Base-by-base conservation (phyloP, 2,888 invertebrate species). In the Trypoxylon attenuatum region DNA sequence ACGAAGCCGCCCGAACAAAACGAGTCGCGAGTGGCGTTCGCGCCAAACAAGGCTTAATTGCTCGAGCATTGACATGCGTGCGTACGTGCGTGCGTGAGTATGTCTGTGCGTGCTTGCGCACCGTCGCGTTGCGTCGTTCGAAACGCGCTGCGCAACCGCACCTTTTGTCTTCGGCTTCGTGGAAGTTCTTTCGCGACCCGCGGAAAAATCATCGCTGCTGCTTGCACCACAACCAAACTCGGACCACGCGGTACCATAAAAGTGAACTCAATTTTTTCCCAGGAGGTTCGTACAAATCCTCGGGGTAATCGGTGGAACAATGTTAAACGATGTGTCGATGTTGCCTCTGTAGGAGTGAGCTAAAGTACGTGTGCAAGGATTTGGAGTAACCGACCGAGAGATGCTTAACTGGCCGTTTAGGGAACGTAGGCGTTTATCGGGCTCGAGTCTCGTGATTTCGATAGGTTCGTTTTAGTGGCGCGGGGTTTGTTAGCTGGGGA, bases 21-120 rank as follows among this genome's bases (percentile, higher is more conserved):
- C 72, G 78, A 67, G 66, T 56, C 68, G 33, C 33, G 33, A 10
- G 33, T 13, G 58, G 57, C 63, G 73, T 71, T 63, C 67, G 59
- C 49, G 73, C 80, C 82, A 82, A 81, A 82, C 80, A 82, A 79
- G 82, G 80, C 77, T 82, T 82, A 82, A 82, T 82, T 82, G 82
- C 82, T 71, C 69, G 66, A 59, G 73, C 77, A 82, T 82, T 78
- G 82, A 82, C 81, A 80, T 78, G 76, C 76, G 73, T 67, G 68
- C 62, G 42, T 8, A 4, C 25, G 8, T 5, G 5, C 25, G 25
- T 8, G 4, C 25, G 25, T 8, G 60, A 49, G n/a, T n/a, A n/a
- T n/a, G n/a, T n/a, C n/a, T n/a, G n/a, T n/a, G n/a, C n/a, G n/a
- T n/a, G n/a, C n/a, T n/a, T n/a, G n/a, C n/a, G n/a, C n/a, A n/a